Evolutionary conservation across 1,140 invertebrate species (phyloP).

Genomic region (Varroa destructor): DNA sequence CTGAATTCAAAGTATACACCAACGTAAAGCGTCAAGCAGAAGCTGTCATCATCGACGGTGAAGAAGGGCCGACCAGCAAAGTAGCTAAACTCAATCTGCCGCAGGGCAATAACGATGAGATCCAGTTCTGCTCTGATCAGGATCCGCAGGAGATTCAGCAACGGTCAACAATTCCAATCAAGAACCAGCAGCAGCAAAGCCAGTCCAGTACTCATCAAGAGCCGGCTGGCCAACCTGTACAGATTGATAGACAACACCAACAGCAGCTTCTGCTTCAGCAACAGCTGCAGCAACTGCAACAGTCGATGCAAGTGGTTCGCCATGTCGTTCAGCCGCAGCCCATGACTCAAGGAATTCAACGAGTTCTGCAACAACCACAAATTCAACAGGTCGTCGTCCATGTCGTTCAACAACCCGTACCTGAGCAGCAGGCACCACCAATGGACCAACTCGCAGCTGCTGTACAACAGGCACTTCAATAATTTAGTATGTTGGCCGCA

Average conservation of each 20-base stretch:
- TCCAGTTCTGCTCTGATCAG: not conserved
- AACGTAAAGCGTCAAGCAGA: not conserved
- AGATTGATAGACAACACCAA: not conserved
- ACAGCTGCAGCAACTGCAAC: slow-evolving; percentile 17
- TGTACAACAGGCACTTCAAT: slow-evolving; percentile 12
- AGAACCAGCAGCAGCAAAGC: not conserved
- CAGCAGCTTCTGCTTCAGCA: slow-evolving; percentile 24
- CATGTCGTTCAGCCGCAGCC: slow-evolving; percentile 30
- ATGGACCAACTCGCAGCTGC: slow-evolving; percentile 7
- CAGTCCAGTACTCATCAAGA: not conserved
- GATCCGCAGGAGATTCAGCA: slow-evolving; percentile 5
- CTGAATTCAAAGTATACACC: slow-evolving; percentile 3
- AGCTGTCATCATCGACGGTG: not conserved
- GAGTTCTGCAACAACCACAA: slow-evolving; percentile 30
- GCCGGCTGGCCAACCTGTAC: not conserved
- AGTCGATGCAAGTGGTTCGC: slow-evolving; percentile 30
- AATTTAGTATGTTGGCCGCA: not conserved
- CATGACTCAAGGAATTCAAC: slow-evolving; percentile 28
- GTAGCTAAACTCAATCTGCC: not conserved
- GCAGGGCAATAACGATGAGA: not conserved
- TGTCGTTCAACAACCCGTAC: not conserved
- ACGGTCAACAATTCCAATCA: not conserved
- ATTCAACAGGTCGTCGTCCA: not conserved
- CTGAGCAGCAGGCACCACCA: not conserved
- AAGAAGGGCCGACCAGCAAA: not conserved